phyloP scores from a whole-genome alignment of 1,140 invertebrate species.

The Teleogryllus occipitalis region DNA sequence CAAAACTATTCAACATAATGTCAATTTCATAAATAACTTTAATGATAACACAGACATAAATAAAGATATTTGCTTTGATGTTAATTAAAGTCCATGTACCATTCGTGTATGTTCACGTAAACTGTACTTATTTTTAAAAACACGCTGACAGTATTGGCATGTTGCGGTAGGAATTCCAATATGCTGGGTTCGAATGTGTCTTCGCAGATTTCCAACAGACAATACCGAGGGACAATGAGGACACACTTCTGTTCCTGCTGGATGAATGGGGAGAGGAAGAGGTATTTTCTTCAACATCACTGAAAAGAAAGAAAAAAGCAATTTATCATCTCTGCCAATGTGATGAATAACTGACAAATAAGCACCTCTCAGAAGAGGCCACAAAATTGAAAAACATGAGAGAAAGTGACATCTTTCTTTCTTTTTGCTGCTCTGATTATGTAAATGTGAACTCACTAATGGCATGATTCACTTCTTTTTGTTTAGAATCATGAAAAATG shows the following conservation, averaged over 20 bases:
- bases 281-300: neutral
- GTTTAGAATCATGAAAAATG: no score
- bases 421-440: no score
- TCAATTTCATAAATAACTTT: no score
- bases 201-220: slow-evolving; percentile 16
- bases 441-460: no score
- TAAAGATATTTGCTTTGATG: neutral
- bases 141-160: slow-evolving; percentile 14
- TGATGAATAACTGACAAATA: no score
- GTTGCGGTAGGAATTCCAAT: slow-evolving; percentile 10
- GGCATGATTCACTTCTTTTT: no score
- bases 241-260: slow-evolving; percentile 7
- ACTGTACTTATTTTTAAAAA: slow-evolving; percentile 17
- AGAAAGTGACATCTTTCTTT: no score
- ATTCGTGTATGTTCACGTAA: slow-evolving; percentile 16
- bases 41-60: neutral
- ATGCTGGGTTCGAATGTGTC: slow-evolving; percentile 19
- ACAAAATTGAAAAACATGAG: no score
- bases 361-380: no score
- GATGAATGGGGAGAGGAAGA: neutral
- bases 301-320: slow-evolving; percentile 9
- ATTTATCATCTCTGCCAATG: neutral
- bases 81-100: slow-evolving; percentile 12
- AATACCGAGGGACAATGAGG: slow-evolving; percentile 15
- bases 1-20: no score